Conservation (phyloP, 2,797 vertebrate genomes). For the Masticophis lateralis region DNA sequence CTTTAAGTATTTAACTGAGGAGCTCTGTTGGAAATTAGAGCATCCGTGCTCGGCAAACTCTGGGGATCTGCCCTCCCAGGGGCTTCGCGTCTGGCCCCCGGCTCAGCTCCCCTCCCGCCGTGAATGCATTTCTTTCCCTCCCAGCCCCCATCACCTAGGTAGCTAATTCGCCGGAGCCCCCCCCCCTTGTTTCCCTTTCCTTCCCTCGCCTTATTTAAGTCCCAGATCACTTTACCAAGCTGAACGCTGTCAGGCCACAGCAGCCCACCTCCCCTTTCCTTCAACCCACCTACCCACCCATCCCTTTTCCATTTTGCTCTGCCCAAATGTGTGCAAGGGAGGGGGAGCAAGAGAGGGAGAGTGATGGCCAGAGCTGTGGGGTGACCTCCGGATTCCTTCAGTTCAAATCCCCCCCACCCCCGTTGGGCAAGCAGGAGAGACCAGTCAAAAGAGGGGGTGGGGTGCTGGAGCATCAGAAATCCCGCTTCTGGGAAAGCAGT, state of each 20-base stretch:
- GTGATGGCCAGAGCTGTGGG: conserved; percentile 74
- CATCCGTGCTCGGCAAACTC: conserved; percentile 72
- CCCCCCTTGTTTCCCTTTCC: conserved; percentile 75
- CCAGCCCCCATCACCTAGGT: conserved; percentile 88
- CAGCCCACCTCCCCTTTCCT: conserved; percentile 51
- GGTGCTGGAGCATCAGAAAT: conserved; percentile 76
- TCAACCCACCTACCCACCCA: background rate
- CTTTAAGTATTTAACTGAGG: conserved; percentile 75
- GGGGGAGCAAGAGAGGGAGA: too few relatives aligned
- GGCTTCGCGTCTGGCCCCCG: conserved; percentile 76
- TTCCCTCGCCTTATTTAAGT: conserved; percentile 94
- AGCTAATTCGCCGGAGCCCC: conserved; percentile 91
- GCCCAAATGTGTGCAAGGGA: conserved; percentile 60
- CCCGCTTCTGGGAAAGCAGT: conserved; percentile 87
- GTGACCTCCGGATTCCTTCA: conserved; percentile 96
- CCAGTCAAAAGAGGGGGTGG: conserved; percentile 82
- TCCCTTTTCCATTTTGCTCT: conserved; percentile 56
- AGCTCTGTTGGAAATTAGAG: conserved; percentile 75
- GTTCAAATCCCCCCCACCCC: conserved; percentile 73
- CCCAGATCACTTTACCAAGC: conserved; percentile 96
- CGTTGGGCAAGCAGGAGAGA: conserved; percentile 90
- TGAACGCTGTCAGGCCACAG: conserved; percentile 77
- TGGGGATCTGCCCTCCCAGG: conserved; percentile 83
- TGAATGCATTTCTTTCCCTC: conserved; percentile 82
- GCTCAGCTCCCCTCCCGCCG: conserved; percentile 73